Conservation (phyloP, 2,888 invertebrate genomes). For the Orthosia gothica region DNA sequence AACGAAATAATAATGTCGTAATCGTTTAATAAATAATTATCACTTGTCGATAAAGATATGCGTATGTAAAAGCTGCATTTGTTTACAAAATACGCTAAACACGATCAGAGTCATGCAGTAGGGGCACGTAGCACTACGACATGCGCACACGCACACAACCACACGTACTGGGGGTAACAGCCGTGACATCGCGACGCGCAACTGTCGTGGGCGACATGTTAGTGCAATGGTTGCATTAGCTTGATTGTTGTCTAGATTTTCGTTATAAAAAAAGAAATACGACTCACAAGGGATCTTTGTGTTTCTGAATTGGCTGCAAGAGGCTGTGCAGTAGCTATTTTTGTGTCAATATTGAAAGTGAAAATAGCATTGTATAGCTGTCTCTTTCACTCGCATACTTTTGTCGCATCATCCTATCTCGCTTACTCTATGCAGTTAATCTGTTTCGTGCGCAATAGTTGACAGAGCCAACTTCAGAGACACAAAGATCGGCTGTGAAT, state of each 20-base stretch:
- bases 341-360: too few species aligned
- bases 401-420: too few species aligned
- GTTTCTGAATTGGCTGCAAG: too few species aligned
- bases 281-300: too few species aligned
- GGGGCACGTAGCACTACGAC: constrained; percentile 39
- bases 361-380: too few species aligned
- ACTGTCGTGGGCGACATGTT: constrained; percentile 43
- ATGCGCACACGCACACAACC: constrained; percentile 31
- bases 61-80: constrained; percentile 74
- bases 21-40: constrained; percentile 78
- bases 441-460: too few species aligned
- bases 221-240: constrained; percentile 3
- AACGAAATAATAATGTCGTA: constrained; percentile 55
- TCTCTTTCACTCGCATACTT: too few species aligned
- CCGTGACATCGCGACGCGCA: constrained; percentile 38
- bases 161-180: constrained; percentile 39
- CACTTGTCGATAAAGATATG: constrained; percentile 78
- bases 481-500: too few species aligned
- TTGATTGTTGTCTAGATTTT: not conserved
- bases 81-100: constrained; percentile 68
- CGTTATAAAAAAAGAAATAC: not conserved
- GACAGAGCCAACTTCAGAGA: too few species aligned
- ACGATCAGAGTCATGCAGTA: constrained; percentile 55
- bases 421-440: too few species aligned
- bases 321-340: too few species aligned